These are phyloP conservation scores for Acrocephalus scirpaceus DNA, from an alignment of 2,797 vertebrate species.

Conservation along the genomic window DNA sequence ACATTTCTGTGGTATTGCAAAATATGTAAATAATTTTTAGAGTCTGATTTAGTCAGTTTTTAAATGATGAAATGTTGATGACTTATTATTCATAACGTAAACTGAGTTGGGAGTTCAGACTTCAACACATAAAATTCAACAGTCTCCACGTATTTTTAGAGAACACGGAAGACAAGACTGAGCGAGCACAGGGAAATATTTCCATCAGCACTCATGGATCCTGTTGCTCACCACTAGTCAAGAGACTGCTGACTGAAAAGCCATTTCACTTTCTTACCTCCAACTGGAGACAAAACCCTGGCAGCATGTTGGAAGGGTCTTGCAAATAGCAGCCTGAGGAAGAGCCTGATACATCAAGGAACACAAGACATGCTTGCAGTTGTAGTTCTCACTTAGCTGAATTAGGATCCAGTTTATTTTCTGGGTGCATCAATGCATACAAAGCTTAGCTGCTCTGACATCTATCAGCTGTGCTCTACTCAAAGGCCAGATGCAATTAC, in stretches of 20 bases:
- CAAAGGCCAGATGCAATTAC: background rate
- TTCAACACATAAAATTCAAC: background rate
- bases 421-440: background rate
- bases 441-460: background rate
- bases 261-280: background rate
- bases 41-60: background rate
- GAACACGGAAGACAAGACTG: background rate
- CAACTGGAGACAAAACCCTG: background rate
- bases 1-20: slow-evolving; percentile 26
- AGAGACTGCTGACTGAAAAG: background rate
- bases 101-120: background rate
- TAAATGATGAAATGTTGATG: background rate
- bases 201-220: background rate
- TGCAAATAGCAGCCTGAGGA: background rate
- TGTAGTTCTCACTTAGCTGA: background rate
- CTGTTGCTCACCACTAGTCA: background rate
- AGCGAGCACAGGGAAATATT: background rate
- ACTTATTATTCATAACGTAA: background rate
- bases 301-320: background rate
- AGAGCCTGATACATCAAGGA: background rate
- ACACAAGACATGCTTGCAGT: fast-evolving
- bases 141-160: background rate
- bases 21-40: slow-evolving; percentile 40
- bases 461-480: background rate
- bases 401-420: background rate